Evolutionary conservation across 2,113 vertebrate species (phyloP), one percentile per base, ranked within the genome.

Genomic region (Abramis brama): DNA sequence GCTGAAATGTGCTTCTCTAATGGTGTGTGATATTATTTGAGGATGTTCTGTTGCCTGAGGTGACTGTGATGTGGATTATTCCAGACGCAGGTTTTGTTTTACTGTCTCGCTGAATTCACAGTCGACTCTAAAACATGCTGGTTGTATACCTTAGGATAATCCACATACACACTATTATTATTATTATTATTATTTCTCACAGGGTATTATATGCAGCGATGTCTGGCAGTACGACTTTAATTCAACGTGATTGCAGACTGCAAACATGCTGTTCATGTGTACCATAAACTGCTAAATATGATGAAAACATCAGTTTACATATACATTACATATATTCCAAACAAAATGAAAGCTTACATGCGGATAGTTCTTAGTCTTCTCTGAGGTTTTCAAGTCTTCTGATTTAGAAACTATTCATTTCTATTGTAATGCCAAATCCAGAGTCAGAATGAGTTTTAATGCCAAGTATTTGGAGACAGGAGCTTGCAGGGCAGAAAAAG

Each of bases 1-100:
- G 73, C n/a, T 50, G n/a, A 75, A 27, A 75, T 75, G 73, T 50
- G 73, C 39, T 50, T 75, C 73, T 75, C 73, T 74, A 50, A 75
- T 50, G 39, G 73, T 47, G 73, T 75, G 73, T 27, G 73, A 50
- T 75, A 50, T 75, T 75, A 75, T 75, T 75, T 75, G 43, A 75
- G 73, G 23, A 75, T 75, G 43, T 27, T 50, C 6, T 43, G 10
- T 21, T 73, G 70, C 68, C 33, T 39, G 33, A 71, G 33, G 33
- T 39, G 66, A 70, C 30, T 39, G 70, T 45, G 70, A 73, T n/a
- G 5, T n/a, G 5, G 5, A 47, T 74, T 71, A 71, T 39, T 71
- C 21, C 23, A 25, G 11, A n/a, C 70, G 5, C 5, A 0, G 12
- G 10, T 13, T 68, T 68, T 73, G 68, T 39, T 71, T 71, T 15